These are phyloP conservation scores for Probosciger aterrimus DNA, from an alignment of 2,113 vertebrate species.

Conservation along the genomic window DNA sequence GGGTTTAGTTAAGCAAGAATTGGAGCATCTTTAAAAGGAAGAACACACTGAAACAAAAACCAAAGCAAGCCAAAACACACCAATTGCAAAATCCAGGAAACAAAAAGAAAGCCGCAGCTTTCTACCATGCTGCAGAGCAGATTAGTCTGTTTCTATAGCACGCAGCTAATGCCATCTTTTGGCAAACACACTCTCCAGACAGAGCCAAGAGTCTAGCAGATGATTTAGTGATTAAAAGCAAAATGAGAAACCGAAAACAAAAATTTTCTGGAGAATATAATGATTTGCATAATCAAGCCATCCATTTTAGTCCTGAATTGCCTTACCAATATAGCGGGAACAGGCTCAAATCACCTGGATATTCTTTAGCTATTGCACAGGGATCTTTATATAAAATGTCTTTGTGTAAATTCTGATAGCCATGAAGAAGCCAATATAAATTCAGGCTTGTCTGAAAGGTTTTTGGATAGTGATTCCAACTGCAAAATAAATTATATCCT, in stretches of 20 bases:
- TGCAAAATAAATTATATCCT: neutral
- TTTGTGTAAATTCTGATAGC: neutral
- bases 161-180: constrained; percentile 43
- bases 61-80: neutral
- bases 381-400: neutral
- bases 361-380: neutral
- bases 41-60: neutral
- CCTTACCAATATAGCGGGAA: neutral
- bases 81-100: constrained; percentile 11
- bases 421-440: neutral
- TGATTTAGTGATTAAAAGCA: constrained; percentile 55
- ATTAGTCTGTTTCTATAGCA: constrained; percentile 25
- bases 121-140: neutral
- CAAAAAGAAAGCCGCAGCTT: constrained; percentile 4
- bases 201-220: constrained; percentile 48
- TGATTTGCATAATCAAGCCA: constrained; percentile 25
- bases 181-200: constrained; percentile 23
- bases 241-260: constrained; percentile 44
- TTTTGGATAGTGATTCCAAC: neutral
- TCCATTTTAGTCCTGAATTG: neutral
- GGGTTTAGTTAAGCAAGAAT: neutral
- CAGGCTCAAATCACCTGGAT: neutral
- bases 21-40: neutral
- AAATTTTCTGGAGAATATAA: constrained; percentile 27
- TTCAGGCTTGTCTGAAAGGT: neutral